Conservation (phyloP, 2,797 vertebrate genomes). For the Semotilus atromaculatus region DNA sequence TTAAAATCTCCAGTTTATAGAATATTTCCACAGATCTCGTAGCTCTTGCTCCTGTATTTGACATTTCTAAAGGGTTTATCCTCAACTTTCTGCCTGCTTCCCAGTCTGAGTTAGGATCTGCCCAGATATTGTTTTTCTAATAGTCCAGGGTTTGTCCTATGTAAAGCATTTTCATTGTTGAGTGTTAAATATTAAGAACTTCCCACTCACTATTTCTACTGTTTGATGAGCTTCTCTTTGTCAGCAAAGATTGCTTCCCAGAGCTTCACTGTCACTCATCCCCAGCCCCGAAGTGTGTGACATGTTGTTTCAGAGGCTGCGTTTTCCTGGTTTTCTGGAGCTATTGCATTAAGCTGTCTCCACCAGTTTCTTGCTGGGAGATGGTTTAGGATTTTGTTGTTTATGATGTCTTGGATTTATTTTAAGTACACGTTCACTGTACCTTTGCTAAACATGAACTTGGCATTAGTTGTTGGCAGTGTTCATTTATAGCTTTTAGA, state of each 20-base stretch:
- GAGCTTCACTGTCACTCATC: conserved; percentile 3
- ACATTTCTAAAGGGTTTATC: not conserved
- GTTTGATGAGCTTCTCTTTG: not conserved
- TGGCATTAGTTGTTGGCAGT: not conserved
- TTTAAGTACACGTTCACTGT: not conserved
- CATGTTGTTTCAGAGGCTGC: conserved; percentile 24
- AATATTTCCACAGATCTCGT: not conserved
- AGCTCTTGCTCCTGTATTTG: not conserved
- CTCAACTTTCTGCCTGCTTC: not conserved
- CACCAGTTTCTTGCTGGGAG: not conserved
- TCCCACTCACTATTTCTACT: not conserved
- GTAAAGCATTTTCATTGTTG: conserved; percentile 12
- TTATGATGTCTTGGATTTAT: not conserved
- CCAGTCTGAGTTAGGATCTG: not conserved
- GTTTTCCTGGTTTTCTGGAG: not conserved
- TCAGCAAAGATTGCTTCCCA: conserved; percentile 17
- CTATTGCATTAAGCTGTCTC: not conserved
- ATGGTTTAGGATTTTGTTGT: not conserved
- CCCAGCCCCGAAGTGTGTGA: conserved; percentile 14
- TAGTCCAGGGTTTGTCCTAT: not conserved
- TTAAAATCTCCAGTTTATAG: not conserved
- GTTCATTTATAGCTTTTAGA: not conserved
- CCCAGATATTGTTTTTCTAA: not conserved
- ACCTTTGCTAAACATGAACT: not conserved
- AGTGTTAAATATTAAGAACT: not conserved